Base-by-base conservation (phyloP, 2,888 invertebrate species). In the Ellobium chinense region DNA sequence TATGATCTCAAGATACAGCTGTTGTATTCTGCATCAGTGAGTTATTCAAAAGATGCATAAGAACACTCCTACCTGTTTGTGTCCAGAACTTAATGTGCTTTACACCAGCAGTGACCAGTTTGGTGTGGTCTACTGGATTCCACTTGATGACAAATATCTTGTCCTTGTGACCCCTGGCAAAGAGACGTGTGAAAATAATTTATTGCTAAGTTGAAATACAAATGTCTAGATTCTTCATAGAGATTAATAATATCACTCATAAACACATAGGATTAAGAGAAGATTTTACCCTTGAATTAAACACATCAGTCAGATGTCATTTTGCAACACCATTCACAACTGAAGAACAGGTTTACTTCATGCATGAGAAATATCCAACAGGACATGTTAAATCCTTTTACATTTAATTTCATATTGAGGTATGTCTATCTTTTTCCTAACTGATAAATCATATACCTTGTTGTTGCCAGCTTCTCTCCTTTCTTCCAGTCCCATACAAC, bases 401-500 rank as follows among this genome's bases (percentile, higher is more conserved):
- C n/a, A n/a, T n/a, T n/a, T n/a, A n/a, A n/a, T n/a, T n/a, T n/a
- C n/a, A n/a, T n/a, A n/a, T n/a, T n/a, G n/a, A n/a, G n/a, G n/a
- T n/a, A n/a, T n/a, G n/a, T n/a, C n/a, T n/a, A n/a, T n/a, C n/a
- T n/a, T n/a, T n/a, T n/a, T n/a, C n/a, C n/a, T n/a, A n/a, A n/a
- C n/a, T n/a, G n/a, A n/a, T n/a, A n/a, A n/a, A n/a, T n/a, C n/a
- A 73, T 56, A 70, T 82, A 93, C 93, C 93, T 91, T 46, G 93
- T 92, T n/a, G 92, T 91, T 24, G 93, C 93, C 18, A 94, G 86
- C 82, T 93, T 93, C 84, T 93, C 92, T 80, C 94, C 94, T 81
- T 92, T 93, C 70, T 89, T 91, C 94, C 93, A 94, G 87, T 94
- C 93, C 93, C 93, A 94, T 2, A 94, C 89, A 29, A 93, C 93